Base-by-base conservation (phyloP, 2,888 invertebrate species). In the Oxystoma pomonae region DNA sequence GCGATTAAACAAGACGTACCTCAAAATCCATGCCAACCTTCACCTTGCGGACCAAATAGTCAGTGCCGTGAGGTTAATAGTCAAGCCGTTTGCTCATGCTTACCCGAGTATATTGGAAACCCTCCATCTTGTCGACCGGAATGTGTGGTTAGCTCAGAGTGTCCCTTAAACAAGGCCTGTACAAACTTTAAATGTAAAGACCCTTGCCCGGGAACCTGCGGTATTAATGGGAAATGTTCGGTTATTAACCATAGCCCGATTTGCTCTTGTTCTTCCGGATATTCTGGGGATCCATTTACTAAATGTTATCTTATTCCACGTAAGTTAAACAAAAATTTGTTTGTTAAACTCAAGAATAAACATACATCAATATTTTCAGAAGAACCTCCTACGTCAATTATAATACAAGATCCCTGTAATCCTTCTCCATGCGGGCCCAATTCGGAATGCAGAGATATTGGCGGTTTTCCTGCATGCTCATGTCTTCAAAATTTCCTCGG, bases 401-500 rank as follows among this genome's bases (percentile, higher is more conserved):
- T 78, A 56, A 75, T 80, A 59, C 71, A 76, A 1, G 83, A 86
- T 70, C 88, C 87, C 12, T 90, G 90, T 71, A 80, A 85, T 58
- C 92, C 92, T 59, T 88, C 90, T 35, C 92, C 92, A 0, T 92
- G 92, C 73, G 92, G 92, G 18, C 86, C 91, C 3, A 91, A 92
- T 75, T 88, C 90, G 70, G 84, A 89, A 74, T 93, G 93, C 75
- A 86, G 86, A 62, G 88, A 87, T 72, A 78, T 86, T 60, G 75
- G 74, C 59, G 74, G 74, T 68, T 78, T 73, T 74, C 88, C 89
- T 5, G 85, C 89, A 1, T 88, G 88, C 70, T 82, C 85, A 12
- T 88, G 88, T 71, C 73, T 85, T 50, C 75, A 82, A 1, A 82
- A 82, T 60, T 89, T 84, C 73, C 78, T 83, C 22, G 88, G 88